Base-by-base conservation (phyloP, 2,888 invertebrate species). In the Tenthredo amoena region DNA sequence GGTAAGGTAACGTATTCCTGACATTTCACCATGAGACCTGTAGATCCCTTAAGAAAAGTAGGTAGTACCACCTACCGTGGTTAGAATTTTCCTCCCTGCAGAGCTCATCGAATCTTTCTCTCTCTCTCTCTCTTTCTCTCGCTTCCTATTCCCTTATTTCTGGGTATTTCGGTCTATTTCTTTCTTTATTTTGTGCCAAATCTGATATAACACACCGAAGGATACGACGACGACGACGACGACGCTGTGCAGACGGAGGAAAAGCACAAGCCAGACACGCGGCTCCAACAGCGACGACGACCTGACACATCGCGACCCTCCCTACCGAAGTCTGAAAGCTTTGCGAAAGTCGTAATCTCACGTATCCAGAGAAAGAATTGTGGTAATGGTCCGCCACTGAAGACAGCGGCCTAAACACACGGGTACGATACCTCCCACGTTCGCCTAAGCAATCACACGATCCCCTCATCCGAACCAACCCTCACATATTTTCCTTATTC, bases 321-420 rank as follows among this genome's bases (percentile, higher is more conserved):
- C 37, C 77, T 55, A 77, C 77, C 18, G 40, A 40, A 79, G 79
- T 79, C 79, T 79, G 79, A 79, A 79, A 79, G 79, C 79, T 62
- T 79, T 79, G 58, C 37, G 37, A 37, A 79, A 79, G 34, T 81
- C 81, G 81, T 81, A 58, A 81, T 62, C 81, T 81, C 81, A 40
- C 81, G 81, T 81, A 58, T 81, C 81, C 58, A n/a, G 37, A 62
- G 31, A 81, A 81, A 81, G 81, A 81, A 81, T 81, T 81, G 81
- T 47, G 50, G 77, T 81, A 81, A 81, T 81, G 58, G 58, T 18
- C 21, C 79, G 15, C 79, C 58, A 40, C 58, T 26, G 79, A 79
- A 79, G 79, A 58, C 79, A 79, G 58, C 58, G 40, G 62, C 37
- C 81, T 77, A 77, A 77, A 50, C 62, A 58, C 37, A 81, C 81